Conservation (phyloP, 2,113 vertebrate species). For the Eleginops maclovinus region DNA sequence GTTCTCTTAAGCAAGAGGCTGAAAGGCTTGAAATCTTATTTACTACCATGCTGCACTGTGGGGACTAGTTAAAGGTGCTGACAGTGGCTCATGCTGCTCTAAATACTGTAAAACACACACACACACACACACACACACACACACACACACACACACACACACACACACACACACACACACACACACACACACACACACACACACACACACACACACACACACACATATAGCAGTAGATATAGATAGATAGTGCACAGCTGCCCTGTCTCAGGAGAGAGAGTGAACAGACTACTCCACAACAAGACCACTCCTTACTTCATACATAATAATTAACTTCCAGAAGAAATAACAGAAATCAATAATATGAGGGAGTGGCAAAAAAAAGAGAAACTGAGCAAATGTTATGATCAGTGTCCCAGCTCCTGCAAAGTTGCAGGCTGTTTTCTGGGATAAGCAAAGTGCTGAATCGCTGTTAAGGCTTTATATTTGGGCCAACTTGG, state of each 20-base stretch:
- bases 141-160: slow-evolving; percentile 32
- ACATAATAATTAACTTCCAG: slow-evolving; percentile 52
- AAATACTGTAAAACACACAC: slow-evolving; percentile 46
- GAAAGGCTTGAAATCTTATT: slow-evolving; percentile 54
- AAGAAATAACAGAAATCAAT: background rate
- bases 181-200: slow-evolving; percentile 37
- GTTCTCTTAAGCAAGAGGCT: slow-evolving; percentile 51
- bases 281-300: slow-evolving; percentile 37
- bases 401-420: background rate
- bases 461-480: slow-evolving; percentile 36
- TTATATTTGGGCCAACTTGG: slow-evolving; percentile 43
- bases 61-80: slow-evolving; percentile 72
- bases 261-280: slow-evolving; percentile 56
- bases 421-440: slow-evolving; percentile 17
- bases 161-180: slow-evolving; percentile 32
- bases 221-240: slow-evolving; percentile 54
- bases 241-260: slow-evolving; percentile 77
- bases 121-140: slow-evolving; percentile 36
- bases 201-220: slow-evolving; percentile 34
- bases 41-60: slow-evolving; percentile 33
- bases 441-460: slow-evolving; percentile 31
- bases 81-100: slow-evolving; percentile 59
- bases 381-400: background rate
- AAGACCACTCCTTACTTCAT: slow-evolving; percentile 36
- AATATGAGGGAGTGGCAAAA: background rate